Evolutionary conservation across 2,113 vertebrate genomes (phyloP).

Genomic region (Catharus bicknelli): DNA sequence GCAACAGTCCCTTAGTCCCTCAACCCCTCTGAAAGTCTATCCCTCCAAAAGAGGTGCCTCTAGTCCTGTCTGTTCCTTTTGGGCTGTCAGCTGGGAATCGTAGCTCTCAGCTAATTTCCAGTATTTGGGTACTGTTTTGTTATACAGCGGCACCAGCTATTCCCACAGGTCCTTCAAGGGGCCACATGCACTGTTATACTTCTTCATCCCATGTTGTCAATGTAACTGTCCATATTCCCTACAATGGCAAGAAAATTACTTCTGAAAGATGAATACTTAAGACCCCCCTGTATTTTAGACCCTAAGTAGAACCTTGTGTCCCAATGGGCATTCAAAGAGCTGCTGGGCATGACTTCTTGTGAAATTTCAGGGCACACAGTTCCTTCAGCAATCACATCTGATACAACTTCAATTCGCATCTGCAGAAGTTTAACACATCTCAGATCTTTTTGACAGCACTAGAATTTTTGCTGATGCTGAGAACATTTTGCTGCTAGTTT

Average conservation of each 20-base stretch:
- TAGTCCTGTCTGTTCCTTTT: constrained; percentile 41
- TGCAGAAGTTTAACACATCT: constrained; percentile 38
- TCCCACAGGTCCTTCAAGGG: constrained; percentile 39
- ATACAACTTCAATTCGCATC: not conserved
- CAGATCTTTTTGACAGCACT: constrained; percentile 43
- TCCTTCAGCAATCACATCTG: not conserved
- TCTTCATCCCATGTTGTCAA: constrained; percentile 7
- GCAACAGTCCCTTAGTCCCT: constrained; percentile 36
- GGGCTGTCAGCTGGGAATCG: constrained; percentile 1
- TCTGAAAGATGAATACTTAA: not conserved
- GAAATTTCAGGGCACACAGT: not conserved
- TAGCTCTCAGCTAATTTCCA: constrained; percentile 65
- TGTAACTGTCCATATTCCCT: not conserved
- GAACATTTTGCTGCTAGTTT: constrained; percentile 32
- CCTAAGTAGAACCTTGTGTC: not conserved
- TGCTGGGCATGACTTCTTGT: not conserved
- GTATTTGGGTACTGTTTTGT: constrained; percentile 57
- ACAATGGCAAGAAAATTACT: not conserved
- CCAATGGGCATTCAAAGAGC: not conserved
- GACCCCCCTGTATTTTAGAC: not conserved
- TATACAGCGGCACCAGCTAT: constrained; percentile 5
- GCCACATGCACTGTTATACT: not conserved
- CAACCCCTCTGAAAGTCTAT: not conserved
- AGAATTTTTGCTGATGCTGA: constrained; percentile 25
- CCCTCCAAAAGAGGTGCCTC: constrained; percentile 47